Evolutionary conservation across 2,797 vertebrate genomes (phyloP), one percentile per base, ranked within the genome.

Genomic region (Sarcoramphus papa): DNA sequence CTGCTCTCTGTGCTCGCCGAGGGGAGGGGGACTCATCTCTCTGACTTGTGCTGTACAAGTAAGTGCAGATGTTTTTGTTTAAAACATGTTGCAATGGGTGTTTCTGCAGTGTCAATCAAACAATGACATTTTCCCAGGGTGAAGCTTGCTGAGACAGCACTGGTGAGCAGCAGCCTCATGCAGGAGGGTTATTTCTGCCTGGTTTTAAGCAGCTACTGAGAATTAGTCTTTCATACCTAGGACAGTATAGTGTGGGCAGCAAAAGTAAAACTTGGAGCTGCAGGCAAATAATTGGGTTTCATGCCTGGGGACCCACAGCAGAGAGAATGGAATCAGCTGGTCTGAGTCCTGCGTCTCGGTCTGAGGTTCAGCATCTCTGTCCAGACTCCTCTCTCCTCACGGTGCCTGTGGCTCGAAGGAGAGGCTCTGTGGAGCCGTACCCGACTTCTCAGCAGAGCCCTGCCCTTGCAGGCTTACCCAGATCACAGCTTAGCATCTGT

Each of bases 61-160:
- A 23, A 35, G 73, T 75, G 92, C 94, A 95, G 91, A 70, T 96
- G 96, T 93, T 95, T 92, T 91, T 78, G 65, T 91, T 91, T 70
- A 40, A 84, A 95, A 94, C 88, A 78, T 2, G 4, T 81, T 95
- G 91, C 86, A 91, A 35, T 68, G 91, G 62, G 84, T 96, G 95
- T 97, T 96, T 83, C 90, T 72, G 62, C 21, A 22, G 41, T 78
- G 92, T 75, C 94, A 92, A 60, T 96, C 92, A 86, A 90, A 45
- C 65, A 50, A 2, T 72, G 89, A 93, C 94, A 92, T 96, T 95
- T 95, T 97, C 86, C 73, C 62, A 37, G 89, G 73, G 80, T 62
- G 86, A 88, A 88, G 92, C 83, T 86, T 95, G 96, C 95, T 97
- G 94, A 95, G 85, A 24, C 85, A 95, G 93, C 94, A 90, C 65